Evolutionary conservation across 1,140 invertebrate genomes (phyloP), one percentile per base, ranked within the genome.

Genomic region (Mycetomoellerius zeteki): DNA sequence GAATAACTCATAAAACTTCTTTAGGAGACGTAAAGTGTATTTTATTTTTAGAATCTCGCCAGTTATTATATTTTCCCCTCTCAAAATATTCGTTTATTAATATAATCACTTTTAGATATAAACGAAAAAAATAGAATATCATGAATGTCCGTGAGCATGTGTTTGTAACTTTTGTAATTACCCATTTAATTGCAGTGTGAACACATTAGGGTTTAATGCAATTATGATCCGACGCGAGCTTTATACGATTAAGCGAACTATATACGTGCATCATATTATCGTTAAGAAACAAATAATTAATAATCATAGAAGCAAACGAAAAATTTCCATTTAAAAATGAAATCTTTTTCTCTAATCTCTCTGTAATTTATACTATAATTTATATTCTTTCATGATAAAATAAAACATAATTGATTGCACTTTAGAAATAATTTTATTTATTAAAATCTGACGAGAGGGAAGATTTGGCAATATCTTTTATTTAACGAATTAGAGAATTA

Each of bases 221-320:
- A 37, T 76, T 76, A 77, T 62, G 75, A 10, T 24, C 54, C 8
- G 21, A 30, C 37, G 16, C 33, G 47, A 12, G 16, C 58, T 62
- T 64, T 64, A 77, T 62, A 30, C 21, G 58, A 43, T 77, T 47
- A 47, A 62, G 37, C 21, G 16, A 64, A 77, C n/a, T 6, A 10
- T 43, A 43, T 3, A 43, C 8, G 10, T 52, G 60, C 56, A 43
- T 60, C 21, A 7, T 62, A 21, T 77, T 43, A 27, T 43, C 37
- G 16, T 30, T 64, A 8, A 24, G 2, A 21, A 60, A 64, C 24
- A n/a, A 1, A 47, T 47, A 27, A 24, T 16, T 21, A 33, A 0
- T 21, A 33, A 0, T 64, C 16, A 62, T n/a, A 27, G 3, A 43
- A 77, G 1, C 5, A 77, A 75, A 14, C 6, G 6, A 19, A 47